Base-by-base conservation (phyloP, 1,140 invertebrate species). In the Meteorus sp. region DNA sequence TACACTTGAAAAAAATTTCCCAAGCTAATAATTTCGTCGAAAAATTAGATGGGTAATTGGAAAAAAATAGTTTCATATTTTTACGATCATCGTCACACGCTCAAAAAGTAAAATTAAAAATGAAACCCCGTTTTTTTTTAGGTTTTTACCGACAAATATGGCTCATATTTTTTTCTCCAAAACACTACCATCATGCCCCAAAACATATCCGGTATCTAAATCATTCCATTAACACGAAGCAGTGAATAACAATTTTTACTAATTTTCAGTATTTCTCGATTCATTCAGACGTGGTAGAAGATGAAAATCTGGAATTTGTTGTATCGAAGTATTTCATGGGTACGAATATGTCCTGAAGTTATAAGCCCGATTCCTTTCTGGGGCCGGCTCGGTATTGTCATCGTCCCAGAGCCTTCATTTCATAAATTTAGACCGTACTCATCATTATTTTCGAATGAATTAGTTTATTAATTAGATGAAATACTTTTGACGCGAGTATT, bases 91-190 rank as follows among this genome's bases (percentile, higher is more conserved):
- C 35, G 35, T 54, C 50, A 31, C 13, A 22, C 35, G 33, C 17
- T 25, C 29, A 31, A 51, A 54, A 50, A 74, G 35, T 15, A 37
- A 37, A 37, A 2, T 37, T 37, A 2, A 37, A 15, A 37, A 37
- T 37, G 15, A 37, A 37, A 37, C 35, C 35, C 15, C 35, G 35
- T 37, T n/a, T 37, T 37, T 37, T 37, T 37, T 37, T 37, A 37
- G 35, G 35, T 7, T 37, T 15, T 11, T 37, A 37, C 35, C 11
- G 35, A 37, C 35, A 37, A 37, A 37, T 37, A 37, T 37, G 35
- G 9, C 35, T 37, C 11, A n/a, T n/a, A n/a, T 8, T 37, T 37
- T 37, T 37, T 2, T 37, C 2, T 11, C 1, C 35, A 37, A 37
- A 37, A 37, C 3, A 13, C 33, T 37, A 37, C 33, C 33, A n/a